Conservation (phyloP, 2,113 vertebrate species). For the Panurus biarmicus region DNA sequence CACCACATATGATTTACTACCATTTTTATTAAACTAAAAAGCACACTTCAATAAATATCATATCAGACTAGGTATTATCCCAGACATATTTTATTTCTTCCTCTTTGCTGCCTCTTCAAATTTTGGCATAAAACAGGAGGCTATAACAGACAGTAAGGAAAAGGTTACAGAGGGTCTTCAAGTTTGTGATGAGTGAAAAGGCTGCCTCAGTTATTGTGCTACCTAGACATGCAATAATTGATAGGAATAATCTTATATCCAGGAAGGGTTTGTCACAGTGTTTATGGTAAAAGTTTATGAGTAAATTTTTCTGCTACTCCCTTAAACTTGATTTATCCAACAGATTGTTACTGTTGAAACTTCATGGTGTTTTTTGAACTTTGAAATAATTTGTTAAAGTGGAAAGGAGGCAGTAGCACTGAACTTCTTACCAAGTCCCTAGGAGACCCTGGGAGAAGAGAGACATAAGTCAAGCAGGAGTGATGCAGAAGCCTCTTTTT, state of each 20-base stretch:
- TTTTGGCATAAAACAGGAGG: background rate
- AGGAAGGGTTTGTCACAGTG: background rate
- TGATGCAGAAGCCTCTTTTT: background rate
- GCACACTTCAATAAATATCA: background rate
- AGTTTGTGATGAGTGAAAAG: background rate
- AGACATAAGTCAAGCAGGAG: background rate
- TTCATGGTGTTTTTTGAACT: background rate
- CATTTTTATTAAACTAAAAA: constrained; percentile 2
- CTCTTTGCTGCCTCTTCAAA: background rate
- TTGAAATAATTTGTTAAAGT: background rate
- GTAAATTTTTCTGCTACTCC: background rate
- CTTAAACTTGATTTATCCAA: background rate
- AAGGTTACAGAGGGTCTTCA: background rate
- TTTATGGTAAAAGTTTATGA: background rate
- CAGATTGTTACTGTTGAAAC: background rate
- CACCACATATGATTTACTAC: background rate
- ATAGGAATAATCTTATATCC: background rate
- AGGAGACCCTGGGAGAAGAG: background rate
- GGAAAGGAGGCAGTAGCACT: background rate
- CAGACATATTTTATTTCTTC: background rate
- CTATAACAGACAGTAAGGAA: background rate
- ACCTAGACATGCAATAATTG: background rate
- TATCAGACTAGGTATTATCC: background rate
- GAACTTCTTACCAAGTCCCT: background rate
- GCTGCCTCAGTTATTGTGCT: background rate